Conservation (phyloP, 2,888 invertebrate species). For the Pocota personata region DNA sequence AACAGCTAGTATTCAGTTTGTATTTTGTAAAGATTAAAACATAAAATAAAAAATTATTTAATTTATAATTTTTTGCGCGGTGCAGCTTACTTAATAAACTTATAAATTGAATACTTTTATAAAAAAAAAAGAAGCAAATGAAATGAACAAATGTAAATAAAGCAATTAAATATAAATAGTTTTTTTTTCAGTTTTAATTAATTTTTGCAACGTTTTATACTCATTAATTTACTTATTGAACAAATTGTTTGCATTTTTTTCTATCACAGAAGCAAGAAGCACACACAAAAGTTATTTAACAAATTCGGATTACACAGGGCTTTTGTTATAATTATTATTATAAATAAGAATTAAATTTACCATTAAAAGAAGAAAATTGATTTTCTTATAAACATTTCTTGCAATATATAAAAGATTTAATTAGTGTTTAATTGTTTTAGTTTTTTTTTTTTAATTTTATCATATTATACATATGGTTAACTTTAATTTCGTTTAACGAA, state of each 20-base stretch:
- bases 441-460: slow-evolving; percentile 50
- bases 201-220: slow-evolving; percentile 48
- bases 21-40: neutral
- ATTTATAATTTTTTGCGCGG: slow-evolving; percentile 21
- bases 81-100: slow-evolving; percentile 49
- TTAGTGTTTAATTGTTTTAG: slow-evolving; percentile 68
- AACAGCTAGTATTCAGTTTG: slow-evolving; percentile 25
- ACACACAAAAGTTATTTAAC: slow-evolving; percentile 69
- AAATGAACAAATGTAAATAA: slow-evolving; percentile 55
- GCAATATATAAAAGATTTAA: slow-evolving; percentile 63
- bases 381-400: slow-evolving; percentile 47
- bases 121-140: neutral
- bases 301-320: slow-evolving; percentile 78
- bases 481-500: slow-evolving; percentile 73
- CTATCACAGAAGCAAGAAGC: slow-evolving; percentile 54
- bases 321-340: slow-evolving; percentile 75
- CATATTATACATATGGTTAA: slow-evolving; percentile 49
- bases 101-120: slow-evolving; percentile 13
- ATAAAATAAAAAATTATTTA: neutral
- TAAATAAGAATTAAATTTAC: slow-evolving; percentile 51
- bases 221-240: slow-evolving; percentile 37
- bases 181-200: slow-evolving; percentile 24
- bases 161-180: neutral
- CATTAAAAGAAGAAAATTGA: slow-evolving; percentile 24
- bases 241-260: slow-evolving; percentile 57